Evolutionary conservation across 2,797 vertebrate genomes (phyloP).

Genomic region (Hydrolagus colliei): DNA sequence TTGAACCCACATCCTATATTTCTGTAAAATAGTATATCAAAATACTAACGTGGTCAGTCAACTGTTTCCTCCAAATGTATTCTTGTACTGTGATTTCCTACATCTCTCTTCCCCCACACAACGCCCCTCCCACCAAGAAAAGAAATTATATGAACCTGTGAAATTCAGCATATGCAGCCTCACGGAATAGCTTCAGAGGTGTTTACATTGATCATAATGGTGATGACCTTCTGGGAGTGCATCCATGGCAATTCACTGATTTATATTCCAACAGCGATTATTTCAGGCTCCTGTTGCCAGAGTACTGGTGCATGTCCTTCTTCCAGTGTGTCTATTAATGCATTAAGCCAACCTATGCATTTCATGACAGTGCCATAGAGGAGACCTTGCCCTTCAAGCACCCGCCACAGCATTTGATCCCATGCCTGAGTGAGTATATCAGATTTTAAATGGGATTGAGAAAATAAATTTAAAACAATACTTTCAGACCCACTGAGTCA

Average conservation of each 20-base stretch:
- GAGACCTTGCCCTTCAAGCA: constrained; percentile 15
- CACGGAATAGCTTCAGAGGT: neutral
- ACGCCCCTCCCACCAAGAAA: too few relatives aligned
- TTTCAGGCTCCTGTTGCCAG: neutral
- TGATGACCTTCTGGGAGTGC: constrained; percentile 11
- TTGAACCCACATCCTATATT: neutral
- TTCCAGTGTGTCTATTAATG: neutral
- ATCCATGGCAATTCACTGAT: constrained; percentile 23
- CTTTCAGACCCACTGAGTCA: too few relatives aligned
- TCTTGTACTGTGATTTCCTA: neutral
- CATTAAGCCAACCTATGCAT: neutral
- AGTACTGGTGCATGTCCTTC: neutral
- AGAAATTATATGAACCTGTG: neutral
- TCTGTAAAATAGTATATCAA: neutral
- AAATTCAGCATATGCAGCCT: neutral
- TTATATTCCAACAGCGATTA: constrained; percentile 22
- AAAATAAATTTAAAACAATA: too few relatives aligned
- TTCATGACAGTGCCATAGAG: neutral
- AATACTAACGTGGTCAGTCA: neutral
- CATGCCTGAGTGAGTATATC: neutral
- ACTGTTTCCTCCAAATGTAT: neutral
- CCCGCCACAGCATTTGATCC: neutral
- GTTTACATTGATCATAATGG: neutral
- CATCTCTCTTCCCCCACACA: too few relatives aligned
- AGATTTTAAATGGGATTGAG: too few relatives aligned